These are phyloP conservation scores for Cebus imitator DNA, from an alignment of 2,113 vertebrate species.

Conservation along the genomic window DNA sequence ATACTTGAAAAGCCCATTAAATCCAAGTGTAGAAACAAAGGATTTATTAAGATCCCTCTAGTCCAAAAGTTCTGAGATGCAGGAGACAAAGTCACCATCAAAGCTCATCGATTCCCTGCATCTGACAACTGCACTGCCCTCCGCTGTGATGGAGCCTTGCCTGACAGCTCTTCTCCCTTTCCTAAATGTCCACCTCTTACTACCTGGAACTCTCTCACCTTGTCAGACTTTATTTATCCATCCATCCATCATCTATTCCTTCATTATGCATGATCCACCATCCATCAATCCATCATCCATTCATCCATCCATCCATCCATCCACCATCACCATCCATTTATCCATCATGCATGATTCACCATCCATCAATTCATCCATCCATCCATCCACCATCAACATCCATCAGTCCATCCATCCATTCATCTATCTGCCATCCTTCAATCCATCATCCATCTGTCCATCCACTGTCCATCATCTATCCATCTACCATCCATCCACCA, in stretches of 20 bases:
- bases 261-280: background rate
- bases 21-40: background rate
- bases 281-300: background rate
- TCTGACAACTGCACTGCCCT: background rate
- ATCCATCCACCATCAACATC: background rate
- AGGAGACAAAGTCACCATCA: background rate
- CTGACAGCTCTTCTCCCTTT: background rate
- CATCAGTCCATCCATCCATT: background rate
- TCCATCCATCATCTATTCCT: background rate
- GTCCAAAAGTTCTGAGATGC: background rate
- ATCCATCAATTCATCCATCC: background rate
- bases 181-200: background rate
- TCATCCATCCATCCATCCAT: background rate
- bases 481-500: background rate
- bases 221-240: background rate
- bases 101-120: background rate
- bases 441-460: background rate
- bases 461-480: background rate
- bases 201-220: background rate
- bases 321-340: background rate
- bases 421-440: background rate
- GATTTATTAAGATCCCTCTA: background rate
- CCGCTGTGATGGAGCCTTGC: rapidly evolving
- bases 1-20: background rate
- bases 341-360: background rate